These are phyloP conservation scores for Drosophila malerkotliana DNA, from an alignment of 1,140 invertebrate species.

Conservation along the genomic window DNA sequence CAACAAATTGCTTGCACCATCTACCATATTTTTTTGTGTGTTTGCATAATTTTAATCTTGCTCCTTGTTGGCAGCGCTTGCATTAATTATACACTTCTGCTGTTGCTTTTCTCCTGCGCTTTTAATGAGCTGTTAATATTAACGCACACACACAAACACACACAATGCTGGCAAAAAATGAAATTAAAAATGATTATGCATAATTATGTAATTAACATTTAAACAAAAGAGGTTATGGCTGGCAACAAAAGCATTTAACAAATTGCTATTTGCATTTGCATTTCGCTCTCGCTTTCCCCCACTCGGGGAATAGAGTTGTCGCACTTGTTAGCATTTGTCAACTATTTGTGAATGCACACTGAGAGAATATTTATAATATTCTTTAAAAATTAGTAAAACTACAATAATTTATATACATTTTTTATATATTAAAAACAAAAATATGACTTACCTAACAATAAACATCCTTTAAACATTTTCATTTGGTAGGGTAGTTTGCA, in stretches of 20 bases:
- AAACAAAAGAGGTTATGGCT: conserved; percentile 77
- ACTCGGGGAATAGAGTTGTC: conserved; percentile 21
- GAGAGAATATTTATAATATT: neutral
- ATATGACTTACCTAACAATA: no score
- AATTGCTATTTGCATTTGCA: conserved; percentile 68
- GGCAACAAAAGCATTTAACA: conserved; percentile 71
- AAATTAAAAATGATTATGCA: conserved; percentile 75
- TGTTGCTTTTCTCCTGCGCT: conserved; percentile 46
- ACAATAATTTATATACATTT: no score
- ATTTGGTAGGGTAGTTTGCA: no score
- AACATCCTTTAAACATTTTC: no score
- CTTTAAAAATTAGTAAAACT: no score
- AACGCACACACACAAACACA: conserved; percentile 28
- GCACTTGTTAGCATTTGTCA: conserved; percentile 36
- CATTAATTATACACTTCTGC: conserved; percentile 71
- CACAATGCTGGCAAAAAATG: conserved; percentile 27
- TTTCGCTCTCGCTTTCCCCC: conserved; percentile 8
- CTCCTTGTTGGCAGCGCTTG: conserved; percentile 52
- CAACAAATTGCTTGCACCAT: conserved; percentile 49
- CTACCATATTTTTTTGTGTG: conserved; percentile 18
- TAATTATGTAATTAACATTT: conserved; percentile 84
- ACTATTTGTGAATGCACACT: neutral
- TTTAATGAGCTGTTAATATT: conserved; percentile 82
- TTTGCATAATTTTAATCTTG: conserved; percentile 60
- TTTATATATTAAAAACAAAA: no score